Base-by-base conservation (phyloP, 2,797 vertebrate genomes). In the Lepilemur septentrionalis region DNA sequence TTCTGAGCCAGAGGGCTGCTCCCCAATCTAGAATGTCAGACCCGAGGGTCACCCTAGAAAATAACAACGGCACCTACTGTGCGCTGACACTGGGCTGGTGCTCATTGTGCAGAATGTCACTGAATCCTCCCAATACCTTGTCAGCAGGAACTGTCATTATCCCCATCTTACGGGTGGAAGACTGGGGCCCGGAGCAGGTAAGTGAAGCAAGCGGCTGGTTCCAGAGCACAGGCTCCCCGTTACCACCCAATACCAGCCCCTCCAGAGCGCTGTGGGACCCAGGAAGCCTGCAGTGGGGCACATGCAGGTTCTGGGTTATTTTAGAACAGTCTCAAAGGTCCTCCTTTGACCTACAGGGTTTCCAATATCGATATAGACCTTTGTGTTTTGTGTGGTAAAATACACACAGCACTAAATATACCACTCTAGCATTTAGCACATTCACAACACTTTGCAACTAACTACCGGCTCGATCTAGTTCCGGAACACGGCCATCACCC, bases 121-220 rank as follows among this genome's bases (percentile, higher is more conserved):
- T 2, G 13, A 38, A 9, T 23, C 35, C 38, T 30, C 35, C 12
- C 2, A 28, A 22, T 15, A 14, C 28, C 50, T 30, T 30, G 28
- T 17, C 20, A 32, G 67, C 52, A 38, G 52, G 4, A 12, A 3
- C 38, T 25, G 8, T 32, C 1, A 17, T 0, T 3, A 38, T 25
- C 35, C 35, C 30, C 88, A 14, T 10, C 7, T 46, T 55, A 6
- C 14, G 7, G 50, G 43, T 1, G 2, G 48, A 20, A 65, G 46
- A 7, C 28, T 4, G 23, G 83, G 84, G 50, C 50, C 43, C 57
- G 22, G 75, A 52, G 76, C 57, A 48, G 41, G 75, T 2, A 0
- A 22, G 32, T 2, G 0, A 28, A 43, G 14, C 5, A 0, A 76
- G 61, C 4, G 0, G 22, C 1, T 3, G n/a, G n/a, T 3, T 55